Evolutionary conservation across 2,113 vertebrate species (phyloP).

Genomic region (Formicarius rufipectus): DNA sequence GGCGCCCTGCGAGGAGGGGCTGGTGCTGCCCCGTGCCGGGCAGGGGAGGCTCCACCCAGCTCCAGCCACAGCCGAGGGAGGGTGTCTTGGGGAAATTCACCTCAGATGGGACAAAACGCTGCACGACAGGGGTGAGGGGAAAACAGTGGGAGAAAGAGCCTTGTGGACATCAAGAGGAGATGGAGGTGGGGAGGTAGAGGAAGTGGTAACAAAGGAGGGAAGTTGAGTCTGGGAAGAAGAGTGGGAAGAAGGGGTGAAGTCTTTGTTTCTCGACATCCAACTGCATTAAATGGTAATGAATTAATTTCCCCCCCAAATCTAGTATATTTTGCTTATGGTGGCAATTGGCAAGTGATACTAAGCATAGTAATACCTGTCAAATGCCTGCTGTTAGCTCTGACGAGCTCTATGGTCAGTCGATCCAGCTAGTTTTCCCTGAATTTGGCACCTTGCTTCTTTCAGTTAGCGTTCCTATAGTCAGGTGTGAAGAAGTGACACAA

Average conservation of each 20-base stretch:
- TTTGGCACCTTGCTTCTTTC: background rate
- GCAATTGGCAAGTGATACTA: background rate
- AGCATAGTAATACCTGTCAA: background rate
- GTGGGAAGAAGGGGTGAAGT: background rate
- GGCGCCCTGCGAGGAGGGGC: no score
- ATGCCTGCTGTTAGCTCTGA: background rate
- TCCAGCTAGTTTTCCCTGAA: background rate
- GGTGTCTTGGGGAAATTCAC: fast-evolving
- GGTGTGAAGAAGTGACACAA: background rate
- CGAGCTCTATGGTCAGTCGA: background rate
- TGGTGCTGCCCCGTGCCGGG: background rate
- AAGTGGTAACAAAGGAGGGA: fast-evolving
- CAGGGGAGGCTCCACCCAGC: fast-evolving
- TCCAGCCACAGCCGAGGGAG: fast-evolving
- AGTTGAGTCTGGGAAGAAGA: background rate
- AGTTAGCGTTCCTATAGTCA: background rate
- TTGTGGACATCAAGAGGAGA: background rate
- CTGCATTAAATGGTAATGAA: background rate
- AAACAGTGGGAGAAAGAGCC: background rate
- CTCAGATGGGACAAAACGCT: background rate
- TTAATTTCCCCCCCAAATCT: background rate
- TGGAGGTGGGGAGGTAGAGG: background rate
- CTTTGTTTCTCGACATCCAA: background rate
- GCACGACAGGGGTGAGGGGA: background rate
- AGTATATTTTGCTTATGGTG: background rate